phyloP scores from a whole-genome alignment of 2,888 invertebrate genomes.

The Itoplectis maculator region DNA sequence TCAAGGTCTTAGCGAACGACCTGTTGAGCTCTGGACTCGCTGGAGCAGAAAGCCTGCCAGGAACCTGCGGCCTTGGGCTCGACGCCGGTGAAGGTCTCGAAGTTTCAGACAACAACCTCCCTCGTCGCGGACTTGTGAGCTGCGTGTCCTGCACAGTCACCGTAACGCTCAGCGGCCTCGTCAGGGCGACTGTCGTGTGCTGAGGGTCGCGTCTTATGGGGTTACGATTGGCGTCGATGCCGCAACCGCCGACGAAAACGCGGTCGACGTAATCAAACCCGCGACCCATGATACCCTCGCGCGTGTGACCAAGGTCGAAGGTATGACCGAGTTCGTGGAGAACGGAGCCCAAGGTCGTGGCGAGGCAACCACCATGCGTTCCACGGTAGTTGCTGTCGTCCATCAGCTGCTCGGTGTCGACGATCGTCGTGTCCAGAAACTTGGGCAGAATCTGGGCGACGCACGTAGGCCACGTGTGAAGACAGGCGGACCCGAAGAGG shows the following conservation, averaged over 20 bases:
- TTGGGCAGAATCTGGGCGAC: constrained; percentile 87
- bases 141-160: constrained; percentile 87
- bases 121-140: constrained; percentile 84
- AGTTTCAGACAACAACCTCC: constrained; percentile 86
- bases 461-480: constrained; percentile 94
- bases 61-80: constrained; percentile 82
- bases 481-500: constrained; percentile 94
- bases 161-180: constrained; percentile 87
- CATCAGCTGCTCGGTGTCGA: constrained; percentile 91
- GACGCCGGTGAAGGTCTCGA: constrained; percentile 85
- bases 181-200: constrained; percentile 87
- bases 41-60: constrained; percentile 81
- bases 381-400: constrained; percentile 97
- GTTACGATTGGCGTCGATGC: constrained; percentile 87
- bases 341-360: constrained; percentile 95
- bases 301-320: constrained; percentile 96
- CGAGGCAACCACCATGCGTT: constrained; percentile 94
- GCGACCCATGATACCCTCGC: constrained; percentile 96
- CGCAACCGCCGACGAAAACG: constrained; percentile 89
- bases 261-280: constrained; percentile 94
- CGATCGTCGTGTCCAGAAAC: constrained; percentile 87
- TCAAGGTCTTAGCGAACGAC: constrained; percentile 78
- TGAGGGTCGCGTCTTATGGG: constrained; percentile 87
- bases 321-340: constrained; percentile 98
- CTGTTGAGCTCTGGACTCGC: constrained; percentile 82